Base-by-base conservation (phyloP, 1,140 invertebrate genomes). In the Drosophila tani region DNA sequence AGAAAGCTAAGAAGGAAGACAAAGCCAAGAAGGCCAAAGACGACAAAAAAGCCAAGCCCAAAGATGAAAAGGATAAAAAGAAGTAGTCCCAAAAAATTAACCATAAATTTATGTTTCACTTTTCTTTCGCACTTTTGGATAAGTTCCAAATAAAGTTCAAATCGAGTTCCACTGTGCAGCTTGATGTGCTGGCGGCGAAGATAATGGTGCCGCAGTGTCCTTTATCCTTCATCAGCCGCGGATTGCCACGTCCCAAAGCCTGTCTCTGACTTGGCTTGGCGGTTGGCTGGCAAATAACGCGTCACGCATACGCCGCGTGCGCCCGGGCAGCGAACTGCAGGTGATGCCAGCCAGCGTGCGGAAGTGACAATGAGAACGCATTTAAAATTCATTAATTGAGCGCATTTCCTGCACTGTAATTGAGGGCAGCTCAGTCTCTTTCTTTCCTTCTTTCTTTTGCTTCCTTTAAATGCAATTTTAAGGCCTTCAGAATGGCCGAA, bases 381-480 rank as follows among this genome's bases (percentile, higher is more conserved):
- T 85, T 87, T 90, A 90, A 88, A 90, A 90, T 88, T 75, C 85
- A 90, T 88, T 88, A 88, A 88, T 90, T 90, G 85, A 85, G 78
- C 81, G 75, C 77, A 87, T 81, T 87, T 81, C 69, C 64, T 59
- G 68, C 68, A 11, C 67, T 69, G 58, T 64, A 73, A 78, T 78
- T 78, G 67, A 69, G 73, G 69, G 47, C 63, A 59, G 56, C 64
- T 69, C 47, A 53, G 38, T 50, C 24, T 43, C 35, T 21, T 47
- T 56, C 41, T 64, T 49, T 56, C 35, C 5, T 15, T 15, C 32
- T 38, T 41, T 41, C 40, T n/a, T 12, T 2, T 14, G 8, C 14
- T 32, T 49, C 32, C 46, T 2, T 64, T 49, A 19, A 55, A 68
- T 41, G 76, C 57, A 27, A 57, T 73, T 78, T 79, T 79, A 69